Base-by-base conservation (phyloP, 2,888 invertebrate genomes). In the Hedya salicella region DNA sequence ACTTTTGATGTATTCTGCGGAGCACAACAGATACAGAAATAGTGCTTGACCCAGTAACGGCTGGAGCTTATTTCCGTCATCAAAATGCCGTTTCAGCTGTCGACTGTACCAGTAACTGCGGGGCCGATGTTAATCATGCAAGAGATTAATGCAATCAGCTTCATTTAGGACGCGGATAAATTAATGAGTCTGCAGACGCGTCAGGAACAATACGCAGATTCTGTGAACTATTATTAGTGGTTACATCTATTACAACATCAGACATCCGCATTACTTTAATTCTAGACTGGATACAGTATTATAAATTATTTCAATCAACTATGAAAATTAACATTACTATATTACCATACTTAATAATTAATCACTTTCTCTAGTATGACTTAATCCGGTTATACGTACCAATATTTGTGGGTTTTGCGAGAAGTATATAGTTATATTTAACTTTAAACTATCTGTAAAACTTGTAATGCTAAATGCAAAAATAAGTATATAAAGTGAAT, bases 11-110 rank as follows among this genome's bases (percentile, higher is more conserved):
- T 85, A 83, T 81, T 81, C 81, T 85, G 71, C 70, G 81, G 81
- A 86, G 83, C 83, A 88, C 87, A 88, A 86, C 87, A 79, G 83
- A 79, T 81, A 83, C 87, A 84, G 86, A 89, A 92, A 92, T 91
- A 92, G 88, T 88, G 78, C 77, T 87, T 91, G 91, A 91, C 91
- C 91, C 86, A 92, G 80, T 90, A 87, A 88, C 86, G 86, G 82
- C 90, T 91, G 90, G 90, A 91, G 82, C 85, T 88, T 91, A 91
- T 91, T 90, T 91, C 91, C 89, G 91, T 89, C 91, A 89, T 89
- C 87, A 84, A 85, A 79, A 82, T 78, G 78, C 76, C 75, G 81
- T 75, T 78, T 78, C 77, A 72, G 77, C 77, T 72, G 76, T 76
- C 78, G 70, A 66, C 62, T 68, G 75, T 75, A 78, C 57, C 40